phyloP scores from a whole-genome alignment of 2,888 invertebrate genomes.

The Drosophila mulleri region DNA sequence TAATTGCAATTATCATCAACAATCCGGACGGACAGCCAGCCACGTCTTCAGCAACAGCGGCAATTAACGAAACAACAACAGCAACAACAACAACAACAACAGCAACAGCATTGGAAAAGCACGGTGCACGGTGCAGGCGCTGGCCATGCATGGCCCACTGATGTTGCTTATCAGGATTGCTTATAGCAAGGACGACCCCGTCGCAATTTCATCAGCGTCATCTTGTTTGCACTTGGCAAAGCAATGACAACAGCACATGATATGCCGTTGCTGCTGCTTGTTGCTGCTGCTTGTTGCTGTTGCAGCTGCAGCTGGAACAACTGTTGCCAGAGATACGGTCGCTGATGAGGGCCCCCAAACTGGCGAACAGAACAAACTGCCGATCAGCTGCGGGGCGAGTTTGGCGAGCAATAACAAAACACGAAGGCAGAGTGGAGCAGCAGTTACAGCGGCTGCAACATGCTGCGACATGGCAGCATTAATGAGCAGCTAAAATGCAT shows the following conservation, averaged over 20 bases:
- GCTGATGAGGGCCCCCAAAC: constrained; percentile 19
- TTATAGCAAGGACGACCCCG: constrained; percentile 19
- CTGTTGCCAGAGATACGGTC: constrained; percentile 28
- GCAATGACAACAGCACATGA: constrained; percentile 61
- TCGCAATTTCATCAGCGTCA: constrained; percentile 57
- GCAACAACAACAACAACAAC: constrained; percentile 10
- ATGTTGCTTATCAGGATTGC: constrained; percentile 16
- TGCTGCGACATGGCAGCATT: constrained; percentile 38
- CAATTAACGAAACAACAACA: constrained; percentile 25
- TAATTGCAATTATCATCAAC: constrained; percentile 72
- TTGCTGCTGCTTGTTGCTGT: neutral
- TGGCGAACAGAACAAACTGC: constrained; percentile 24
- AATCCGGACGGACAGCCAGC: constrained; percentile 26
- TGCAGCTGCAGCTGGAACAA: constrained; percentile 49
- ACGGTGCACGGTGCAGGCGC: neutral
- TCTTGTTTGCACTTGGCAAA: constrained; percentile 72
- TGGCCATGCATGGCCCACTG: neutral
- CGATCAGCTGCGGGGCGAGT: constrained; percentile 52
- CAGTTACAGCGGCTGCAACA: constrained; percentile 11
- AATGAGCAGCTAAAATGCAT: constrained; percentile 59
- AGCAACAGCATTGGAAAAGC: constrained; percentile 7
- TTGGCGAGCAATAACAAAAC: constrained; percentile 43
- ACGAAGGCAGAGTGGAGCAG: neutral
- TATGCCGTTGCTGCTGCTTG: constrained; percentile 8
- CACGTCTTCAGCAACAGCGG: constrained; percentile 22